A percentile compares a stretch with the other conserved stretches of the same genome.
Evolutionary conservation across 2,888 invertebrate species (phyloP).

Genomic region (Adela reaumurella): DNA sequence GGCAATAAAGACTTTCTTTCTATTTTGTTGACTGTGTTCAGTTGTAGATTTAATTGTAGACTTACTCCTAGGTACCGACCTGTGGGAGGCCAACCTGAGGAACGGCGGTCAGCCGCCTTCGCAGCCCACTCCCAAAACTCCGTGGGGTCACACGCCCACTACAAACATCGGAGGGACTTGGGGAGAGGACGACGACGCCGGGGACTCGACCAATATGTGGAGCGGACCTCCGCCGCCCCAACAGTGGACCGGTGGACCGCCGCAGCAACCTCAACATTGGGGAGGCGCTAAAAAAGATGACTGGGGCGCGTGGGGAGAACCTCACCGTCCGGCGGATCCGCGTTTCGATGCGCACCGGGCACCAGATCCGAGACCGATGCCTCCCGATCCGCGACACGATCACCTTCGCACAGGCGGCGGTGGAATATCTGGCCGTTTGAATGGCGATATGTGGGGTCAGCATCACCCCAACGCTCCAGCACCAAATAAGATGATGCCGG

Average conservation of each 20-base stretch:
- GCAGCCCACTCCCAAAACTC: slow-evolving; percentile 78
- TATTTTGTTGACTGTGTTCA: too few species aligned
- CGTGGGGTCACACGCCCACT: slow-evolving; percentile 91
- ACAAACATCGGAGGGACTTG: slow-evolving; percentile 91
- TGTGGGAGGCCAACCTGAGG: slow-evolving; percentile 89
- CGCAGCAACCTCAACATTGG: slow-evolving; percentile 55
- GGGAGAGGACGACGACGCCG: slow-evolving; percentile 88
- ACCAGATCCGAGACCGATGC: slow-evolving; percentile 40
- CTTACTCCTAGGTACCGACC: slow-evolving; percentile 66
- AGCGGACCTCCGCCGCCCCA: slow-evolving; percentile 71
- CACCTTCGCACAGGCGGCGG: slow-evolving; percentile 61
- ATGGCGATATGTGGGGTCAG: slow-evolving; percentile 82
- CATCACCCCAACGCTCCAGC: slow-evolving; percentile 43
- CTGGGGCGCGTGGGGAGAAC: slow-evolving; percentile 53
- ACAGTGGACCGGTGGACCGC: slow-evolving; percentile 58
- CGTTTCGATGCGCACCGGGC: slow-evolving; percentile 41
- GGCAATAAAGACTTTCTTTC: too few species aligned
- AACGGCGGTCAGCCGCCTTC: slow-evolving; percentile 87
- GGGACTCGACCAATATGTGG: slow-evolving; percentile 85
- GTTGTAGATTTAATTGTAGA: slow-evolving; percentile 11
- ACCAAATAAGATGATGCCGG: slow-evolving; percentile 49
- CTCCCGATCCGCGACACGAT: slow-evolving; percentile 45
- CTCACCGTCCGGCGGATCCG: slow-evolving; percentile 37
- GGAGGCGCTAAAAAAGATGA: slow-evolving; percentile 50
- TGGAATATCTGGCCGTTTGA: slow-evolving; percentile 79